Evolutionary conservation across 2,888 invertebrate species (phyloP).

Genomic region (Lepidochrysops patricia): DNA sequence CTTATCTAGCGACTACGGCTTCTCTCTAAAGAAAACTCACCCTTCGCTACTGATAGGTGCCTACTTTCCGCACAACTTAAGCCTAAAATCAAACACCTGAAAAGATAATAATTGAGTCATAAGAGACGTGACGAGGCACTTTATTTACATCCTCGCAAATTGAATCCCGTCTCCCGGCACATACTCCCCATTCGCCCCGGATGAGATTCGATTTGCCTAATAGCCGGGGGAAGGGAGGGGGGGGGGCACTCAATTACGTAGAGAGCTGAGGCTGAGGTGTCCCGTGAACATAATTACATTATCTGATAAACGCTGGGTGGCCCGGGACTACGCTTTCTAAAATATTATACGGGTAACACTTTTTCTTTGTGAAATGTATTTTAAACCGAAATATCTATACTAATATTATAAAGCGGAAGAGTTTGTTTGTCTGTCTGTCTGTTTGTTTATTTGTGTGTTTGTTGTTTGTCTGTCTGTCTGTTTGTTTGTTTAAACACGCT

Average conservation of each 20-base stretch:
- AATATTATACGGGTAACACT: constrained; percentile 7
- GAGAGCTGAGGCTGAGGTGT: constrained; percentile 63
- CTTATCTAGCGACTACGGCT: no score
- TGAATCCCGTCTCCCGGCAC: constrained; percentile 66
- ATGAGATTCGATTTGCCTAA: constrained; percentile 72
- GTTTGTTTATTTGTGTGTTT: not conserved
- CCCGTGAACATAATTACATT: constrained; percentile 70
- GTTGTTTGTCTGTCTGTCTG: no score
- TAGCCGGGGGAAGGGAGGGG: constrained; percentile 54
- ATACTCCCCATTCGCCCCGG: constrained; percentile 45
- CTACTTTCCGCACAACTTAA: not conserved
- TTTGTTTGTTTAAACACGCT: no score
- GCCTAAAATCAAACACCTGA: not conserved
- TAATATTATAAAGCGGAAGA: no score
- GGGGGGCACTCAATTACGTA: constrained; percentile 66
- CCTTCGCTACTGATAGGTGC: not conserved
- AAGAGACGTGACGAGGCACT: constrained; percentile 39
- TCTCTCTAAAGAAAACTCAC: no score
- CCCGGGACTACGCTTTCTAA: constrained; percentile 9
- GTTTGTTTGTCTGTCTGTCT: no score
- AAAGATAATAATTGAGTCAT: constrained; percentile 22
- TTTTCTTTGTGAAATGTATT: constrained; percentile 17
- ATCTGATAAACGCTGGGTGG: constrained; percentile 57
- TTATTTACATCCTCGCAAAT: constrained; percentile 69
- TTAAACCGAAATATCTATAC: no score